phyloP scores from a whole-genome alignment of 1,140 invertebrate species.

The Monochamus saltuarius region DNA sequence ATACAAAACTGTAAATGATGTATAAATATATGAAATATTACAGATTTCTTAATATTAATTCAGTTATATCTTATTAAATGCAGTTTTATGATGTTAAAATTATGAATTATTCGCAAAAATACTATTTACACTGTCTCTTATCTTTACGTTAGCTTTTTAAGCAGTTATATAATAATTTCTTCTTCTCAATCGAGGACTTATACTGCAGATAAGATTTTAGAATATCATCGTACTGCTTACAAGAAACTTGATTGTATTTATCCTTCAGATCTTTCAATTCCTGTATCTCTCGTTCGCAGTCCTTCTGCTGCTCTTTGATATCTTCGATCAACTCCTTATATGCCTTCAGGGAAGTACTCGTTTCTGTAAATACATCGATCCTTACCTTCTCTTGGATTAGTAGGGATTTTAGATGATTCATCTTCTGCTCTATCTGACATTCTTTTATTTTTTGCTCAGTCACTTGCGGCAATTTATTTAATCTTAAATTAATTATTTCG shows the following conservation, averaged over 20 bases:
- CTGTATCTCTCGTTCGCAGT: conserved; percentile 35
- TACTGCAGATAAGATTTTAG: conserved; percentile 40
- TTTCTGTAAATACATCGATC: conserved; percentile 41
- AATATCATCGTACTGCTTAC: conserved; percentile 44
- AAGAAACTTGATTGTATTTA: conserved; percentile 38
- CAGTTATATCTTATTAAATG: too few species aligned
- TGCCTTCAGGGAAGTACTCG: conserved; percentile 33
- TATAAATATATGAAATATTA: too few species aligned
- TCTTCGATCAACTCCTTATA: conserved; percentile 40
- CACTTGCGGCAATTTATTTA: conserved; percentile 28
- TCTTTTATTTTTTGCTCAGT: conserved; percentile 28
- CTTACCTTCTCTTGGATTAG: conserved; percentile 29
- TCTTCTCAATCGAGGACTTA: conserved; percentile 38
- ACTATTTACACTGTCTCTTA: too few species aligned
- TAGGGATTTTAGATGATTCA: conserved; percentile 34
- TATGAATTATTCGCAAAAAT: too few species aligned
- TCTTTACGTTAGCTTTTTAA: conserved; percentile 2
- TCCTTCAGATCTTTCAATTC: conserved; percentile 34
- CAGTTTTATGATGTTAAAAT: too few species aligned
- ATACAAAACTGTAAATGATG: too few species aligned
- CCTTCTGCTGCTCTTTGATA: conserved; percentile 38
- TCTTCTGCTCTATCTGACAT: conserved; percentile 30
- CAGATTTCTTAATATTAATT: too few species aligned
- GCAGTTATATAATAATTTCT: conserved; percentile 31
- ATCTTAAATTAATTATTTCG: conserved; percentile 30